A percentile compares a stretch with the other conserved stretches of the same genome.
These are phyloP conservation scores for Synanthedon myopaeformis DNA, from an alignment of 2,888 invertebrate genomes.

Conservation along the genomic window DNA sequence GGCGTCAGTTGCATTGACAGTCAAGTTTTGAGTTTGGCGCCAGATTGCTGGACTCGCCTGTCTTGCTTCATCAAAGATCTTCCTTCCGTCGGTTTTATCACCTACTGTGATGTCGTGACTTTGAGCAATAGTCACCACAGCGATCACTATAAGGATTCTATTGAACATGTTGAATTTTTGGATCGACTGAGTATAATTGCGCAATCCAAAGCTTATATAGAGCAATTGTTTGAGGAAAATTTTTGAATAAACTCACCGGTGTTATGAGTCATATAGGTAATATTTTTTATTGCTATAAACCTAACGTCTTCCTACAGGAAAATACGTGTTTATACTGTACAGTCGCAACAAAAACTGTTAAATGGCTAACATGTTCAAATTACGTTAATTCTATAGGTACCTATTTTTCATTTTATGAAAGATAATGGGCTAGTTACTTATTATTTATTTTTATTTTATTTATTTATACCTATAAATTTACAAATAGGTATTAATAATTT, in stretches of 20 bases:
- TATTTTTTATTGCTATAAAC: slow-evolving; percentile 35
- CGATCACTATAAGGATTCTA: slow-evolving; percentile 17
- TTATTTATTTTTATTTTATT: too few relatives aligned
- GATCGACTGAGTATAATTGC: slow-evolving; percentile 21
- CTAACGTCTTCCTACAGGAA: slow-evolving; percentile 53
- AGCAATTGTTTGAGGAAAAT: slow-evolving; percentile 40
- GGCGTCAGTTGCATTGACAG: slow-evolving; percentile 29
- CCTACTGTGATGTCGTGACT: slow-evolving; percentile 38
- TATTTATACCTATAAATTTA: too few relatives aligned
- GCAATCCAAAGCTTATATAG: slow-evolving; percentile 34
- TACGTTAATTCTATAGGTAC: not conserved
- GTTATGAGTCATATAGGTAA: slow-evolving; percentile 27
- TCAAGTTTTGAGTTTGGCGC: slow-evolving; percentile 35
- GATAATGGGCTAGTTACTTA: too few relatives aligned
- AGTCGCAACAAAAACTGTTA: slow-evolving; percentile 11
- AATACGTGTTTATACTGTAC: slow-evolving; percentile 20
- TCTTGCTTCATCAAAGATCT: slow-evolving; percentile 36
- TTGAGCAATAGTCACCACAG: slow-evolving; percentile 21
- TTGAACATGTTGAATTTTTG: slow-evolving; percentile 27
- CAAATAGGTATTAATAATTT: too few relatives aligned
- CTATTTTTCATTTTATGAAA: not conserved
- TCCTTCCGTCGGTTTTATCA: slow-evolving; percentile 21
- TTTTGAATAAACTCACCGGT: slow-evolving; percentile 27
- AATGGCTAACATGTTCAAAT: not conserved
- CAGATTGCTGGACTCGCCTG: slow-evolving; percentile 48